phyloP scores from a whole-genome alignment of 2,797 vertebrate species.

The Aphelocoma californica region DNA sequence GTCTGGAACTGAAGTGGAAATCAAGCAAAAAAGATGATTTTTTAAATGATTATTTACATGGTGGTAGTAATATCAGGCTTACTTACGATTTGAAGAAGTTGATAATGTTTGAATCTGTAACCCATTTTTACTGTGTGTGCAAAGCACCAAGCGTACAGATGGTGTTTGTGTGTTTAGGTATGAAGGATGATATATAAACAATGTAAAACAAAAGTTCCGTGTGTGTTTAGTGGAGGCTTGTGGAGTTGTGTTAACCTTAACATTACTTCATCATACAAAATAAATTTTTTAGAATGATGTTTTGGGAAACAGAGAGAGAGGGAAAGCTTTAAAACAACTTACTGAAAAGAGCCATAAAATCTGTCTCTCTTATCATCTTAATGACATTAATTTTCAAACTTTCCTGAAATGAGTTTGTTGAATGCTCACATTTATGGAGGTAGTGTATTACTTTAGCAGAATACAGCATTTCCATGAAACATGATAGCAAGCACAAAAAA shows the following conservation, averaged over 20 bases:
- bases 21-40: background rate
- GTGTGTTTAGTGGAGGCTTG: background rate
- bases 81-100: background rate
- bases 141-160: background rate
- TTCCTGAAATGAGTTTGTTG: background rate
- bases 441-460: background rate
- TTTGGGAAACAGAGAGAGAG: background rate
- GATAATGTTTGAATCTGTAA: background rate
- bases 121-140: background rate
- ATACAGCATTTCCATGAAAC: background rate
- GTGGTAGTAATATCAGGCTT: background rate
- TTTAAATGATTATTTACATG: background rate
- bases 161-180: background rate
- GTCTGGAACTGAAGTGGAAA: background rate
- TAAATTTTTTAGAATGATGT: background rate
- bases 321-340: background rate
- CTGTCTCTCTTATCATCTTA: background rate
- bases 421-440: background rate
- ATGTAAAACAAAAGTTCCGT: fast-evolving
- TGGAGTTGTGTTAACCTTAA: background rate
- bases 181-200: background rate
- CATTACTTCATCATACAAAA: background rate
- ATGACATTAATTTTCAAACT: background rate
- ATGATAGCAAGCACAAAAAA: background rate
- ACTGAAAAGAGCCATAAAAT: background rate